Evolutionary conservation across 1,140 invertebrate species (phyloP), one percentile per base, ranked within the genome.

Genomic region (Brachionus sp.): DNA sequence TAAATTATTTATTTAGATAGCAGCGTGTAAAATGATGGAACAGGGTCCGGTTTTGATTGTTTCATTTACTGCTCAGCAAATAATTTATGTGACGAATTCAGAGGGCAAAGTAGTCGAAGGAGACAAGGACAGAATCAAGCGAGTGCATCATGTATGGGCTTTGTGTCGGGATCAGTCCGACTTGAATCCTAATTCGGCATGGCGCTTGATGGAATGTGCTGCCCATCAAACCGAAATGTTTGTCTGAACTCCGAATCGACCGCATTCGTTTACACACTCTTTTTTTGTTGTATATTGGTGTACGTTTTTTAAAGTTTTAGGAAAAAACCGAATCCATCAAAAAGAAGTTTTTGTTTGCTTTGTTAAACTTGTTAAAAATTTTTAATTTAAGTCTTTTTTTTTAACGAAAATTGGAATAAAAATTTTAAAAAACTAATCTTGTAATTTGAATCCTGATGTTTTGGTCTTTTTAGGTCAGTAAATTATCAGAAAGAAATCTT

Each of bases 1-100:
- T 12, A 46, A 39, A 39, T 10, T 9, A n/a, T n/a, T 39, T 16
- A 12, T 39, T 73, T 84, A 91, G 89, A 88, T 99, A 83, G 92
- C 94, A 3, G 96, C 97, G 92, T 97, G 96, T 0, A 97, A 98
- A 90, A 94, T 99, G 85, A 98, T 98, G 95, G 97, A 99, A 75
- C 96, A 99, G 88, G 98, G 98, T 0, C 98, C 98, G 6, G 95
- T 99, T 5, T 89, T 99, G 50, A 93, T 98, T 3, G 94, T 99
- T 73, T 95, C 92, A 84, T 99, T 99, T 90, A 93, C 94, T 86
- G 93, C 95, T 0, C 98, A 99, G 86, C 95, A 99, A 90, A 96
- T 98, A 53, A 93, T 96, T 92, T 96, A 93, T 85, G 92, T 98
- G 1, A 91, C 92, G 85, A 95, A 99, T 89, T 86, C 86, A 0